These are phyloP conservation scores for Eulemur mongoz DNA, from an alignment of 2,797 vertebrate genomes.

Conservation along the genomic window DNA sequence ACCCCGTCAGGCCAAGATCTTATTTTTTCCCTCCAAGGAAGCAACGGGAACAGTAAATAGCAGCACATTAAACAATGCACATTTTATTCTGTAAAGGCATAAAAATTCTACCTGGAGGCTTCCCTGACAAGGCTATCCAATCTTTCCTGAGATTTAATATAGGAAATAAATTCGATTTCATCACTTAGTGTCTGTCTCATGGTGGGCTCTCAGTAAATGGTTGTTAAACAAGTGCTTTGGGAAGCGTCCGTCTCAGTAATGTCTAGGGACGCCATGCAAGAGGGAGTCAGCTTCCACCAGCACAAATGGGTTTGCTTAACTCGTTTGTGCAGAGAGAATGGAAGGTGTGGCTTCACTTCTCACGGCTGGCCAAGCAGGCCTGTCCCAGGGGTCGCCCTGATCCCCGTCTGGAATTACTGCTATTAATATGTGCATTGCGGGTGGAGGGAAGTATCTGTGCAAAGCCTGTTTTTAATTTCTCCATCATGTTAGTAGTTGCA, in stretches of 20 bases:
- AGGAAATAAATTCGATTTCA: slow-evolving; percentile 60
- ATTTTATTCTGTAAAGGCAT: slow-evolving; percentile 47
- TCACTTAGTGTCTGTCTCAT: not conserved
- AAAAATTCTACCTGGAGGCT: slow-evolving; percentile 51
- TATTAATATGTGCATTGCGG: not conserved
- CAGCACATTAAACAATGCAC: not conserved
- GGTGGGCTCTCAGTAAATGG: slow-evolving; percentile 24
- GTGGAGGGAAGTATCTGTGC: not conserved
- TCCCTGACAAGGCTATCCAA: slow-evolving; percentile 44
- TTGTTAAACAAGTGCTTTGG: slow-evolving; percentile 40
- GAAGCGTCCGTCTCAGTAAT: not conserved
- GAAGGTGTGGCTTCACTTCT: not conserved
- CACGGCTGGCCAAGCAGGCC: rapidly evolving
- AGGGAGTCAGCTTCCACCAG: not conserved
- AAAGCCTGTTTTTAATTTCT: not conserved
- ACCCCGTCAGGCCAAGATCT: not conserved
- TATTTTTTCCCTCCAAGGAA: not conserved
- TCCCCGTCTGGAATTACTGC: not conserved
- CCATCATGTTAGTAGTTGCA: not conserved
- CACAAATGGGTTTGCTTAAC: not conserved
- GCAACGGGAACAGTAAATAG: slow-evolving; percentile 26
- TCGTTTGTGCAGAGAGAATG: not conserved
- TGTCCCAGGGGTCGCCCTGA: rapidly evolving
- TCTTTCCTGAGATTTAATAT: slow-evolving; percentile 64
- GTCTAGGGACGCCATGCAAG: not conserved